phyloP scores from a whole-genome alignment of 2,113 vertebrate species.

The Pleuronectes platessa region DNA sequence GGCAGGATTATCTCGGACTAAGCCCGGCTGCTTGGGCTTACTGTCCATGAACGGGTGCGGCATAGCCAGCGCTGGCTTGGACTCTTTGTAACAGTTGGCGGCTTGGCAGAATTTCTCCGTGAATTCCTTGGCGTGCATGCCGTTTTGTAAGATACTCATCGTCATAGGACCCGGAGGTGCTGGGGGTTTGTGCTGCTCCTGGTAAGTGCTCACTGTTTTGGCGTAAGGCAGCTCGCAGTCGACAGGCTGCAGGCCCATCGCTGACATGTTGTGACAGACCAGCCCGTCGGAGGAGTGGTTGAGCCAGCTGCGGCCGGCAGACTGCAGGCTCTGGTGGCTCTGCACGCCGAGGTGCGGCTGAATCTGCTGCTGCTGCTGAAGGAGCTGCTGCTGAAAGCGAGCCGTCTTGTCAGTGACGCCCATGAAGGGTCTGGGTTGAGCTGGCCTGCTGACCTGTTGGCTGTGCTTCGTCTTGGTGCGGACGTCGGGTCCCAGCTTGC shows the following conservation, averaged over 20 bases:
- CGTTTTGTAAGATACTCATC: slow-evolving; percentile 83
- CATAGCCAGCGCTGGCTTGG: slow-evolving; percentile 81
- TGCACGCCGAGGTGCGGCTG: slow-evolving; percentile 57
- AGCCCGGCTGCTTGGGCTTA: slow-evolving; percentile 80
- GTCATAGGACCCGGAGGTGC: slow-evolving; percentile 69
- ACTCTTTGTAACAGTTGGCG: slow-evolving; percentile 83
- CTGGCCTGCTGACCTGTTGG: slow-evolving; percentile 77
- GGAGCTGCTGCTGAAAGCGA: slow-evolving; percentile 79
- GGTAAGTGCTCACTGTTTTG: slow-evolving; percentile 79
- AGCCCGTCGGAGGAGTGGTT: slow-evolving; percentile 82
- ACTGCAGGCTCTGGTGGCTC: slow-evolving; percentile 56
- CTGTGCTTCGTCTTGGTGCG: slow-evolving; percentile 84
- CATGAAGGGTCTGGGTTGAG: slow-evolving; percentile 91
- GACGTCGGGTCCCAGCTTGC: slow-evolving; percentile 87
- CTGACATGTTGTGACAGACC: slow-evolving; percentile 61
- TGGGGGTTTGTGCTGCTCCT: slow-evolving; percentile 81
- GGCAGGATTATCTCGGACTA: slow-evolving; percentile 83
- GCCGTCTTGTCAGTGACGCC: slow-evolving; percentile 95
- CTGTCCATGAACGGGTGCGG: slow-evolving; percentile 82
- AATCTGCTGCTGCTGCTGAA: slow-evolving; percentile 23
- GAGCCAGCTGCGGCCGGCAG: slow-evolving; percentile 84
- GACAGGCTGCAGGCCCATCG: slow-evolving; percentile 75
- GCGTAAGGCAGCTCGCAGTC: slow-evolving; percentile 81
- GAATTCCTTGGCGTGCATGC: slow-evolving; percentile 82
- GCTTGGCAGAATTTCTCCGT: slow-evolving; percentile 85